Base-by-base conservation (phyloP, 1,140 invertebrate species). In the Zaprionus vittiger region DNA sequence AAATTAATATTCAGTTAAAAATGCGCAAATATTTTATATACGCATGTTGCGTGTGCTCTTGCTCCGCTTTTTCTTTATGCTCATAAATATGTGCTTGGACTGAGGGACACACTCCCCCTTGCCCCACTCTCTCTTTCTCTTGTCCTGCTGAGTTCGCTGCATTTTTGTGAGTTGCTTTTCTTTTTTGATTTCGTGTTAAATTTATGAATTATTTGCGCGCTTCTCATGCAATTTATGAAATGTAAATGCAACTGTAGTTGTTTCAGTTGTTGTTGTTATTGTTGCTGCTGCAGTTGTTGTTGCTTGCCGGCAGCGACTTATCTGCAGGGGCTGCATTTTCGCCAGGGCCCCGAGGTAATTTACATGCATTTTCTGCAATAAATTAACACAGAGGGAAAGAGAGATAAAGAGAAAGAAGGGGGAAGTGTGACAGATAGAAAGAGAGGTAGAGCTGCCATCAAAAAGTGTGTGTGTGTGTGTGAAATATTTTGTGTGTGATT, bases 1-100 rank as follows among this genome's bases (percentile, higher is more conserved):
- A 85, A 85, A 85, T 85, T 85, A 85, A 85, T 85, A 85, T 85
- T 81, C 83, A 85, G 83, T 85, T 85, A 81, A 85, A 85, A 85
- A 81, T 85, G 82, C 77, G 79, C 76, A 81, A 81, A 85, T 85
- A 81, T 85, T 81, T 83, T 76, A 85, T 68, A 37, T 64, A 64
- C 68, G 79, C 82, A 73, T 72, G 44, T 69, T 60, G 65, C 55
- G 61, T 68, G 24, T 44, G 49, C 57, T 81, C 17, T 11, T 11
- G 0, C 47, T 63, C 66, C 38, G 52, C 54, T 59, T 57, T 73
- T 68, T 12, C 49, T 22, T 55, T 52, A 24, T 9, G 47, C 20
- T 20, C 47, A 52, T 52, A 22, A 52, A 52, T 52, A 52, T 24
- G 20, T 52, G 47, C 24, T 52, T 52, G 17, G 47, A 12, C 20